These are phyloP conservation scores for Chlorospingus semifuscus DNA, from an alignment of 2,797 vertebrate species.

Conservation along the genomic window DNA sequence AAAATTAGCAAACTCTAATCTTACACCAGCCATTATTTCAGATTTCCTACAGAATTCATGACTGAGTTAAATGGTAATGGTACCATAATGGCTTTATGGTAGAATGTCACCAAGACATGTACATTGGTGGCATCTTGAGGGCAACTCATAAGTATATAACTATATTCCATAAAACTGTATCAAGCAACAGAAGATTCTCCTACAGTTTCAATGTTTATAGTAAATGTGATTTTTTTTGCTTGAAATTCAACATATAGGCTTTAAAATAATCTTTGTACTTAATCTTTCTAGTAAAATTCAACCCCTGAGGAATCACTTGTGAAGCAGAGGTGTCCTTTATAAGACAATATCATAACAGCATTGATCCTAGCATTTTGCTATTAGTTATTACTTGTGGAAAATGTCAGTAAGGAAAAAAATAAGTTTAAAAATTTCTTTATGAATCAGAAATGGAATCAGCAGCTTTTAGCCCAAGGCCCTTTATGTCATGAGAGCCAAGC, in stretches of 20 bases:
- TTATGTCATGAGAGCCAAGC: constrained; percentile 11
- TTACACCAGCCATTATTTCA: background rate
- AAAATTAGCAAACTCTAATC: background rate
- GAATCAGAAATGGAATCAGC: constrained; percentile 27
- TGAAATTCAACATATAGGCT: background rate
- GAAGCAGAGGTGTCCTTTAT: background rate
- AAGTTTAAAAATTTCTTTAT: background rate
- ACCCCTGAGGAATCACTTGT: background rate
- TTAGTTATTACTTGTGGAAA: background rate
- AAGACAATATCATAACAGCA: background rate
- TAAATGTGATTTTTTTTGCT: background rate
- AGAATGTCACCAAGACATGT: background rate
- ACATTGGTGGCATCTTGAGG: background rate
- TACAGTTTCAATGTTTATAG: background rate
- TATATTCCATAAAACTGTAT: background rate
- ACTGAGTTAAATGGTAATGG: background rate
- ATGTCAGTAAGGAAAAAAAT: background rate
- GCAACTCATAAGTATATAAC: background rate
- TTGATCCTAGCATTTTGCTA: background rate
- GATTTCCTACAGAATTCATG: background rate
- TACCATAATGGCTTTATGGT: background rate
- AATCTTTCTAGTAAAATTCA: background rate
- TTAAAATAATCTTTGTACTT: background rate
- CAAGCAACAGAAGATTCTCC: background rate
- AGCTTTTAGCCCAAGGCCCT: constrained; percentile 31